Percentiles rank a stretch among this genome's conserved stretches.
Conservation (phyloP, 2,797 vertebrate genomes). For the Acanthurus leucopareius region DNA sequence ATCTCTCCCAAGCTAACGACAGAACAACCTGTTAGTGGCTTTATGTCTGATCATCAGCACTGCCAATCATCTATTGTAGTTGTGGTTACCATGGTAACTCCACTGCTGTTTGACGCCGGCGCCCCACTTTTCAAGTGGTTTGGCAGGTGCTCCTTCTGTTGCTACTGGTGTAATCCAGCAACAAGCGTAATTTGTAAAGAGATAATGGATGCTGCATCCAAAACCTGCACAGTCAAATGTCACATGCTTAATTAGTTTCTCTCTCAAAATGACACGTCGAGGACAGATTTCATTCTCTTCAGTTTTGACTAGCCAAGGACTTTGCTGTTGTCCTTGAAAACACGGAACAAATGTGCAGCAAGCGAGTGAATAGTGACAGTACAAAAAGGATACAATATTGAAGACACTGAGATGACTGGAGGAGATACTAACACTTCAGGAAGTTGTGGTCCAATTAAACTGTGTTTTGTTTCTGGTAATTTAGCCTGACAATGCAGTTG, state of each 20-base stretch:
- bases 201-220: slow-evolving; percentile 29
- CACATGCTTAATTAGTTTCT: slow-evolving; percentile 19
- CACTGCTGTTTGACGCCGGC: slow-evolving; percentile 26
- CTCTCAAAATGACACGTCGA: not conserved
- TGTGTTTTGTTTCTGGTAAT: too few species aligned
- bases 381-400: not conserved
- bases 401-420: not conserved
- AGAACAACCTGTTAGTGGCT: slow-evolving; percentile 63
- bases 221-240: slow-evolving; percentile 19
- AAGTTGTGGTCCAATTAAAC: too few species aligned
- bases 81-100: slow-evolving; percentile 63
- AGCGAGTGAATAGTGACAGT: not conserved
- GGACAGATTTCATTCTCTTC: not conserved
- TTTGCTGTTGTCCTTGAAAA: not conserved
- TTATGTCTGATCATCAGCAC: slow-evolving; percentile 49
- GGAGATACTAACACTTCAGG: not conserved
- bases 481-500: too few species aligned
- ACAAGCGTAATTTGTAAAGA: not conserved
- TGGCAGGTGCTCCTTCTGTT: slow-evolving; percentile 26
- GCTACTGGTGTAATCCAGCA: slow-evolving; percentile 17
- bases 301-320: not conserved
- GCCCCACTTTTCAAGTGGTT: slow-evolving; percentile 25
- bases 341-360: not conserved
- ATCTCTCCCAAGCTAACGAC: slow-evolving; percentile 36
- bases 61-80: slow-evolving; percentile 43